These are phyloP conservation scores for Ctenicera cuprea DNA, from an alignment of 2,888 invertebrate genomes.

Conservation along the genomic window DNA sequence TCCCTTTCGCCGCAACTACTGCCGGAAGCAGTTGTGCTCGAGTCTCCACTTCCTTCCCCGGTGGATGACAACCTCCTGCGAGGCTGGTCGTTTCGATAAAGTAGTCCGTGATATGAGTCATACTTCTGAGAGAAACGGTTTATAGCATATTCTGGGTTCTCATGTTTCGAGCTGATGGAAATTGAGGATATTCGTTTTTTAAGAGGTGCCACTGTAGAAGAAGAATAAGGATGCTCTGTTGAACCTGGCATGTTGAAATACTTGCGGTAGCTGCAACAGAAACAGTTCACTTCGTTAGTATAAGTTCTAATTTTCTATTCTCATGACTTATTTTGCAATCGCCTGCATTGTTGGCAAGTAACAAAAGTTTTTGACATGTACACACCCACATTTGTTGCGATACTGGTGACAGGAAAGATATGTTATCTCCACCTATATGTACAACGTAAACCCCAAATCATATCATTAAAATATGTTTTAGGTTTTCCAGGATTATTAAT, in stretches of 20 bases:
- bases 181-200: slow-evolving; percentile 67
- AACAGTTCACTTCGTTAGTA: background rate
- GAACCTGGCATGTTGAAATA: slow-evolving; percentile 40
- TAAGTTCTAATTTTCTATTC: background rate
- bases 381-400: slow-evolving; percentile 20
- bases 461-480: too few species aligned
- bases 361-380: background rate
- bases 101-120: slow-evolving; percentile 68
- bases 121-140: slow-evolving; percentile 67
- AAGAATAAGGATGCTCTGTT: slow-evolving; percentile 45
- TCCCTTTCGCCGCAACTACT: slow-evolving; percentile 73
- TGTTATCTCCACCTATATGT: background rate
- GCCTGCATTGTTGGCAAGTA: slow-evolving; percentile 40
- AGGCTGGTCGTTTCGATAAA: slow-evolving; percentile 64
- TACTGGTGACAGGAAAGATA: background rate
- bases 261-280: slow-evolving; percentile 1
- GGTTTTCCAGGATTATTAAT: too few species aligned
- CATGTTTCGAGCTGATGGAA: slow-evolving; percentile 63
- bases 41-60: slow-evolving; percentile 74
- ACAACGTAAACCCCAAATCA: too few species aligned
- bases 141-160: slow-evolving; percentile 64
- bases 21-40: slow-evolving; percentile 73
- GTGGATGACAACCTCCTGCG: slow-evolving; percentile 77
- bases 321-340: slow-evolving; percentile 29
- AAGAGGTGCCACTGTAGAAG: slow-evolving; percentile 55